Evolutionary conservation across 2,888 invertebrate genomes (phyloP).

Genomic region (Polymixis flavicincta): DNA sequence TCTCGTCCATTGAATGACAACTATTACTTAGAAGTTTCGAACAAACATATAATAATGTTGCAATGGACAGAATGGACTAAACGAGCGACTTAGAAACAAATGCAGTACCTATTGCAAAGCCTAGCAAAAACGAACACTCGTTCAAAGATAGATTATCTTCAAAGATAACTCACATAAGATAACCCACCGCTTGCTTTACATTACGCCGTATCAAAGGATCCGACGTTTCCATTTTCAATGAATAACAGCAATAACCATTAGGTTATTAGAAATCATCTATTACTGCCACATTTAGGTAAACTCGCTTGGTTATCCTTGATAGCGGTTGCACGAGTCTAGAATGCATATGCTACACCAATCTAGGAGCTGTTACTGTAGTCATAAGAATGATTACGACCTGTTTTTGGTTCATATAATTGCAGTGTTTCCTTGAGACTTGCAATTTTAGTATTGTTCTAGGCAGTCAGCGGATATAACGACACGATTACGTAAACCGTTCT

Average conservation of each 20-base stretch:
- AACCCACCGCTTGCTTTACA: constrained; percentile 42
- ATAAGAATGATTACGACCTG: constrained; percentile 40
- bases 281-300: constrained; percentile 34
- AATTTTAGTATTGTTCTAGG: constrained; percentile 62
- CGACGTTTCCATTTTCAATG: constrained; percentile 33
- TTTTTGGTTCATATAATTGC: constrained; percentile 40
- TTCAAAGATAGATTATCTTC: constrained; percentile 34
- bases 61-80: constrained; percentile 12
- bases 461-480: constrained; percentile 56
- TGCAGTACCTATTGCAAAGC: constrained; percentile 17
- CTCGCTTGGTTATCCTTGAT: constrained; percentile 51
- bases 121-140: constrained; percentile 1
- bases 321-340: constrained; percentile 37
- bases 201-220: constrained; percentile 44
- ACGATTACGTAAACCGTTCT: constrained; percentile 57
- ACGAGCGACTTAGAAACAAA: constrained; percentile 10
- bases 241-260: constrained; percentile 50
- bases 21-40: constrained; percentile 14
- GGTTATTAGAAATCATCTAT: constrained; percentile 49
- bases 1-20: constrained; percentile 12
- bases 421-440: constrained; percentile 35
- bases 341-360: constrained; percentile 25
- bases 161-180: constrained; percentile 35
- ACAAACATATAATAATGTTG: constrained; percentile 20
- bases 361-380: constrained; percentile 14